Conservation (phyloP, 2,888 invertebrate species). For the Meloe dianella region DNA sequence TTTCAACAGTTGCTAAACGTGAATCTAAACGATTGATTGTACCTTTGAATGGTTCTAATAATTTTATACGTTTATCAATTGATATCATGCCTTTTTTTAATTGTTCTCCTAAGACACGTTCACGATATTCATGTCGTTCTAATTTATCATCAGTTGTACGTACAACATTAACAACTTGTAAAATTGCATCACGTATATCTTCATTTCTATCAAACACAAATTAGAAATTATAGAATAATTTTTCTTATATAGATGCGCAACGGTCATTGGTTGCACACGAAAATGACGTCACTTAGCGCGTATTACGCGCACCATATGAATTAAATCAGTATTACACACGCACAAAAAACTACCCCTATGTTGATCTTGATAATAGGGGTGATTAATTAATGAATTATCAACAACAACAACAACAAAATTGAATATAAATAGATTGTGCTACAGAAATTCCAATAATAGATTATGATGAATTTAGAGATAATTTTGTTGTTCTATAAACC, state of each 20-base stretch:
- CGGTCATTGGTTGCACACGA: too few relatives aligned
- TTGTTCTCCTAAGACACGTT: constrained; percentile 78
- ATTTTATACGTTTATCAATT: constrained; percentile 75
- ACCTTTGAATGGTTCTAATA: constrained; percentile 73
- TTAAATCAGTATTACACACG: too few relatives aligned
- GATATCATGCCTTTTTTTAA: constrained; percentile 74
- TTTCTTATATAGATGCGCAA: too few relatives aligned
- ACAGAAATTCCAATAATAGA: too few relatives aligned
- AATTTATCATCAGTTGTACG: constrained; percentile 80
- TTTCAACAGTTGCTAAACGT: constrained; percentile 76
- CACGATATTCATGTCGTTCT: constrained; percentile 83
- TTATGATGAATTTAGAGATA: not conserved
- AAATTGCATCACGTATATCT: constrained; percentile 78
- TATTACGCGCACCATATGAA: too few relatives aligned
- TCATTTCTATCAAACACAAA: constrained; percentile 64
- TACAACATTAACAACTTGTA: constrained; percentile 81
- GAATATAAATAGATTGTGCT: too few relatives aligned
- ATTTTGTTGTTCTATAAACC: constrained; percentile 29
- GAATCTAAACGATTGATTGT: constrained; percentile 76
- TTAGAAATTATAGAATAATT: not conserved
- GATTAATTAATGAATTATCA: too few relatives aligned
- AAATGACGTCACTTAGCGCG: too few relatives aligned
- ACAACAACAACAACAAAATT: too few relatives aligned
- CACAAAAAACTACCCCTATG: too few relatives aligned
- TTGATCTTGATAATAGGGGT: too few relatives aligned